Conservation (phyloP, 92 coral and sea anemone genomes). For the Actinostola sp. region DNA sequence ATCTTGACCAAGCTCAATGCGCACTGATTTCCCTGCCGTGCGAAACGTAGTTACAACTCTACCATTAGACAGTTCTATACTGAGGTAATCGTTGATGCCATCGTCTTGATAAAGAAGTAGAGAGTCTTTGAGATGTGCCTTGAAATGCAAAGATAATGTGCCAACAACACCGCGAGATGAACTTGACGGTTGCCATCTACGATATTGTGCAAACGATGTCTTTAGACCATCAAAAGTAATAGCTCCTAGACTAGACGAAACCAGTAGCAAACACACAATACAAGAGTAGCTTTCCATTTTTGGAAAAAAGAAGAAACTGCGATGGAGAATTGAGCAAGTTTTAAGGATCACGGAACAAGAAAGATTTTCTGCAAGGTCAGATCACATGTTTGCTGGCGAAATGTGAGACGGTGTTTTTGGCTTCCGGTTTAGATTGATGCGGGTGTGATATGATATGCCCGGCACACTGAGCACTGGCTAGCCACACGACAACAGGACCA, state of each 20-base stretch:
- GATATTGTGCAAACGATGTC: slow-evolving; percentile 51
- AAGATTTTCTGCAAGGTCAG: background rate
- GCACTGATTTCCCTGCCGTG: background rate
- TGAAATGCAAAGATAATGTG: slow-evolving; percentile 53
- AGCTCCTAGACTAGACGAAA: slow-evolving; percentile 3
- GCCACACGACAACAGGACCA: background rate
- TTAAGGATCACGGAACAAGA: too few species aligned
- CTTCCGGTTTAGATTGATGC: slow-evolving; percentile 23
- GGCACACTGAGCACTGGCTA: background rate
- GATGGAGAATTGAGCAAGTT: background rate
- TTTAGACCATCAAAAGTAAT: slow-evolving; percentile 42
- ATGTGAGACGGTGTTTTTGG: slow-evolving; percentile 2
- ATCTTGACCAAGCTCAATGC: slow-evolving; percentile 19
- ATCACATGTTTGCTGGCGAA: slow-evolving; percentile 23
- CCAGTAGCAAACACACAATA: background rate
- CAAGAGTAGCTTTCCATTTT: background rate
- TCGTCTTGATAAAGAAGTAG: slow-evolving; percentile 54
- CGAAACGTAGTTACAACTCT: slow-evolving; percentile 19
- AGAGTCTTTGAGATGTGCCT: slow-evolving; percentile 50
- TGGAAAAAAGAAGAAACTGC: background rate
- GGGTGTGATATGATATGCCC: background rate
- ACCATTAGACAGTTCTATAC: slow-evolving; percentile 9
- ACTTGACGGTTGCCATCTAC: slow-evolving; percentile 50
- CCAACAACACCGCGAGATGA: slow-evolving; percentile 21
- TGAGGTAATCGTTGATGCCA: slow-evolving; percentile 20